phyloP scores from a whole-genome alignment of 1,140 invertebrate genomes.

The Aphaenogaster rudis region DNA sequence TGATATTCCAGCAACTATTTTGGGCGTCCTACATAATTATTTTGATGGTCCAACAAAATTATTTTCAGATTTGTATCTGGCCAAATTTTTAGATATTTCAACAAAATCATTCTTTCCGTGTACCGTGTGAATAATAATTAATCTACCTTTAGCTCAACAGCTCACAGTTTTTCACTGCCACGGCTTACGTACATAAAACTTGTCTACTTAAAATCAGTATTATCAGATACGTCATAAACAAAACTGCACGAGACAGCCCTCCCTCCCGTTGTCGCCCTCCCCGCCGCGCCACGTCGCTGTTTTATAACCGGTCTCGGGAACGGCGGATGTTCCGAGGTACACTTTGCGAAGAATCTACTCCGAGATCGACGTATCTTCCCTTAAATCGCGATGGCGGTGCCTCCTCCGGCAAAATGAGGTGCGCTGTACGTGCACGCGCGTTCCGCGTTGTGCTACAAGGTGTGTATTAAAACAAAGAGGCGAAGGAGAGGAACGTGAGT shows the following conservation, averaged over 20 bases:
- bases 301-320: conserved; percentile 4
- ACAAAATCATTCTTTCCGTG: too few species aligned
- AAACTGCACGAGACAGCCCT: neutral
- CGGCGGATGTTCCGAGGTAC: neutral
- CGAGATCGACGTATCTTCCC: conserved; percentile 25
- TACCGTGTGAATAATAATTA: conserved; percentile 11
- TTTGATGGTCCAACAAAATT: too few species aligned
- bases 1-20: too few species aligned
- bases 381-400: conserved; percentile 16
- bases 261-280: neutral
- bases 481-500: neutral
- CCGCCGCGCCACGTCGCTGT: neutral
- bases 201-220: neutral
- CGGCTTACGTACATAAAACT: neutral
- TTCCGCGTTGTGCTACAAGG: neutral
- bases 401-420: conserved; percentile 28
- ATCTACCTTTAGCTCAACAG: neutral
- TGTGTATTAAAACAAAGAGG: conserved; percentile 52
- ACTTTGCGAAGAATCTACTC: conserved; percentile 46
- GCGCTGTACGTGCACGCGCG: neutral
- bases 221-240: neutral
- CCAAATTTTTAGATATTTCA: too few species aligned
- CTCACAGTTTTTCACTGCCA: neutral
- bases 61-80: too few species aligned
- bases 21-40: too few species aligned